Evolutionary conservation across 2,797 vertebrate species (phyloP), one percentile per base, ranked within the genome.

Genomic region (Melanogrammus aeglefinus): DNA sequence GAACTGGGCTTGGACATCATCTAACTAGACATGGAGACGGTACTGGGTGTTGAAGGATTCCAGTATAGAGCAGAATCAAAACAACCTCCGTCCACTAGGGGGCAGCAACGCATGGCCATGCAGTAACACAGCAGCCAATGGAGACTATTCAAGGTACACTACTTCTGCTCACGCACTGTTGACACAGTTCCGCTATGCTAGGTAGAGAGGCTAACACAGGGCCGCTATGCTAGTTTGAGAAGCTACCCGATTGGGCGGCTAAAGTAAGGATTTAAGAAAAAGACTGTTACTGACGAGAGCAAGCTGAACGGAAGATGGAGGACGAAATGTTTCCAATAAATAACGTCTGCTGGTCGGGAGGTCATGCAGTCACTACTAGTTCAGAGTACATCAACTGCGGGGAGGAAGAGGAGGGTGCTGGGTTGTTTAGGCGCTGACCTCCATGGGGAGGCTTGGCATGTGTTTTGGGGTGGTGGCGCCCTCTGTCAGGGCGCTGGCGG

Each of bases 361-460:
- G 72, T 33, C 72, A 73, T 73, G 72, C 72, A 73, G 29, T 38
- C 72, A 73, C 72, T 35, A 73, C 72, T 36, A 36, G 33, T 21
- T 73, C 72, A 73, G 27, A 33, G 72, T 73, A 57, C 51, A 57
- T 57, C 51, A 66, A 66, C 57, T 10, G 18, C 47, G 31, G 27
- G 18, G 27, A 27, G n/a, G 29, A 33, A 47, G 41, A 12, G 21
- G 35, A 10, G 21, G 29, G 72, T 31, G 72, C 31, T 21, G 33
- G 73, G 3, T 35, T n/a, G 73, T 90, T 94, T 95, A 97, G 87
- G 96, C 95, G 29, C 95, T 96, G 83, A 97, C 94, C 87, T 97
- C 94, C 89, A 96, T 92, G 88, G 96, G 96, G 78, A 94, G 96
- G 80, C 93, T 91, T 79, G 88, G 88, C 21, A 93, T 91, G 81